These are phyloP conservation scores for Chionis minor DNA, from an alignment of 2,113 vertebrate species.

Conservation along the genomic window DNA sequence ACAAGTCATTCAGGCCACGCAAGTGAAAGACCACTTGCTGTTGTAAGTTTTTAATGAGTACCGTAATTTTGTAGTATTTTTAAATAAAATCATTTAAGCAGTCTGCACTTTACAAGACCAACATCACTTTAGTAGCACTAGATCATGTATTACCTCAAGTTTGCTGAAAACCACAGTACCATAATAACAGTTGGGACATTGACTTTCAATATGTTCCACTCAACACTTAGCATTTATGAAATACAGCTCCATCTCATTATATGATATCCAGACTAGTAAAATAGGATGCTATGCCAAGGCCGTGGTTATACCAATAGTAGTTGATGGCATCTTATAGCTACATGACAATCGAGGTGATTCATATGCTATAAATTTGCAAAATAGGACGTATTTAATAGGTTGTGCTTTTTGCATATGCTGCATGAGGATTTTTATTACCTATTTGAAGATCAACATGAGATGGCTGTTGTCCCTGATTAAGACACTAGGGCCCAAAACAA, in stretches of 20 bases:
- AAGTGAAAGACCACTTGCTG: not conserved
- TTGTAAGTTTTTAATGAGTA: not conserved
- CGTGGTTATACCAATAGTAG: not conserved
- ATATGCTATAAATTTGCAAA: not conserved
- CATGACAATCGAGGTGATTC: not conserved
- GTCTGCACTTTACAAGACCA: not conserved
- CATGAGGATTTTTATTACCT: not conserved
- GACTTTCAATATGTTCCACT: not conserved
- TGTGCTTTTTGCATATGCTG: not conserved
- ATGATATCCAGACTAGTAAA: not conserved
- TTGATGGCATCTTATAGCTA: not conserved
- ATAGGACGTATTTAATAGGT: not conserved
- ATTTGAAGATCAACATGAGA: not conserved
- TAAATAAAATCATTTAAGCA: not conserved
- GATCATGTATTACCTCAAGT: not conserved
- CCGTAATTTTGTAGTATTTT: not conserved
- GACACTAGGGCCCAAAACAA: not conserved
- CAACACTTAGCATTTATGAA: not conserved
- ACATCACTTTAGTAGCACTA: not conserved
- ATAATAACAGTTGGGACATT: not conserved
- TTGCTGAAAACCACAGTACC: not conserved
- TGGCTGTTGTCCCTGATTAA: not conserved
- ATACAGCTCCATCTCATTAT: not conserved
- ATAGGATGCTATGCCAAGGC: not conserved
- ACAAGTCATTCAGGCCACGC: not conserved